A percentile compares a stretch with the other conserved stretches of the same genome.
Conservation (phyloP, 2,888 invertebrate genomes). For the Thereva unica region DNA sequence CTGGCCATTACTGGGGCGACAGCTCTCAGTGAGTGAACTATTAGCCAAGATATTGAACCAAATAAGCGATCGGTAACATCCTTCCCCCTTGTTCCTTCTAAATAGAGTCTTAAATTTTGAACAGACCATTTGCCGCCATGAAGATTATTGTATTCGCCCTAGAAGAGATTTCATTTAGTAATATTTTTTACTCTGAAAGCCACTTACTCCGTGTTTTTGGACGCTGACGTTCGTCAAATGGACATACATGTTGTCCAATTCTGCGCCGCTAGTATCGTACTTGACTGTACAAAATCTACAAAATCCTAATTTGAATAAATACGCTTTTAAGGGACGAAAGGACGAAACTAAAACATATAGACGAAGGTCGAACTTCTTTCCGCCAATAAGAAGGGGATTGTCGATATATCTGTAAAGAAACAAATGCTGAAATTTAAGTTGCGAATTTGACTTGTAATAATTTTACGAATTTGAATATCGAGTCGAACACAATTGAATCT, state of each 20-base stretch:
- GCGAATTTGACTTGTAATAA: neutral
- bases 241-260: conserved; percentile 90
- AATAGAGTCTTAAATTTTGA: conserved; percentile 83
- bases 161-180: conserved; percentile 40
- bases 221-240: conserved; percentile 96
- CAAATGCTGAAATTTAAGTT: conserved; percentile 43
- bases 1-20: conserved; percentile 92
- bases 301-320: conserved; percentile 89
- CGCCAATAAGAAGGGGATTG: conserved; percentile 91
- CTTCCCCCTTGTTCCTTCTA: conserved; percentile 89
- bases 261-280: conserved; percentile 86
- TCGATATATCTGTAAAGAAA: conserved; percentile 73
- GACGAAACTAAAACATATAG: conserved; percentile 92
- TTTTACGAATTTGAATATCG: neutral
- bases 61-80: conserved; percentile 86
- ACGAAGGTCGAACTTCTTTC: conserved; percentile 93
- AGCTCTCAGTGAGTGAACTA: conserved; percentile 90
- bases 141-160: conserved; percentile 90
- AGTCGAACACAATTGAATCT: no score
- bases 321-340: conserved; percentile 90
- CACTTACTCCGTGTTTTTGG: conserved; percentile 88
- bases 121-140: conserved; percentile 96
- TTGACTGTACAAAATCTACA: conserved; percentile 96
- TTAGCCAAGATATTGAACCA: conserved; percentile 85
- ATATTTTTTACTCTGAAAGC: neutral